Percentiles rank a stretch among this genome's conserved stretches.
Conservation (phyloP, 2,113 vertebrate species). For the Propithecus coquereli region DNA sequence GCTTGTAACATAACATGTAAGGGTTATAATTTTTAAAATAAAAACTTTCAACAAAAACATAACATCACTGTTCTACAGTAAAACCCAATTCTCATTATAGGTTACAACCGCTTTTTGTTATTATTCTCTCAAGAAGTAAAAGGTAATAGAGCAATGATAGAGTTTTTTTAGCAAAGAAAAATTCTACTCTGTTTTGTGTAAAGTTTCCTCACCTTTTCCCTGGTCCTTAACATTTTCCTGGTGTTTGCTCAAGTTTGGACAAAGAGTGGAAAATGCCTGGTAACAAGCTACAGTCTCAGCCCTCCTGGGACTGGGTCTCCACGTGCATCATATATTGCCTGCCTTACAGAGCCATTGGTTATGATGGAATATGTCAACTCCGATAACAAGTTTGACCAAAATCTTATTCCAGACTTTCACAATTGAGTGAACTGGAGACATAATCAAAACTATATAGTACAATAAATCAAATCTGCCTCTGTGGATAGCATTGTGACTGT, state of each 20-base stretch:
- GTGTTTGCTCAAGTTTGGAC: background rate
- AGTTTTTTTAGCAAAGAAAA: background rate
- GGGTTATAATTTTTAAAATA: background rate
- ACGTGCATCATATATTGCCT: background rate
- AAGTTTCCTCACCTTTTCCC: background rate
- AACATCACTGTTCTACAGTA: background rate
- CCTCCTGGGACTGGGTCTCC: background rate
- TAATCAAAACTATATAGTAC: background rate
- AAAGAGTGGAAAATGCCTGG: background rate
- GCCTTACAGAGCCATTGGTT: background rate
- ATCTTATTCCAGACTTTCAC: constrained; percentile 7
- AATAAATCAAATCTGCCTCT: background rate
- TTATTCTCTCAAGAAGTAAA: background rate
- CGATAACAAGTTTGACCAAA: background rate
- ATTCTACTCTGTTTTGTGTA: background rate
- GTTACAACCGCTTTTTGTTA: background rate
- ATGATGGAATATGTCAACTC: background rate
- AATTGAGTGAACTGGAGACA: background rate
- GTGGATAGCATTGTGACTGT: background rate
- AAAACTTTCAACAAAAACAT: background rate
- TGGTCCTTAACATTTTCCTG: background rate
- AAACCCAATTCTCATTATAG: background rate
- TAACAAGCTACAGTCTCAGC: background rate
- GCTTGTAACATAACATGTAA: background rate
- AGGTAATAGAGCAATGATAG: background rate